Evolutionary conservation across 2,797 vertebrate genomes (phyloP).

Genomic region (Novumbra hubbsi): DNA sequence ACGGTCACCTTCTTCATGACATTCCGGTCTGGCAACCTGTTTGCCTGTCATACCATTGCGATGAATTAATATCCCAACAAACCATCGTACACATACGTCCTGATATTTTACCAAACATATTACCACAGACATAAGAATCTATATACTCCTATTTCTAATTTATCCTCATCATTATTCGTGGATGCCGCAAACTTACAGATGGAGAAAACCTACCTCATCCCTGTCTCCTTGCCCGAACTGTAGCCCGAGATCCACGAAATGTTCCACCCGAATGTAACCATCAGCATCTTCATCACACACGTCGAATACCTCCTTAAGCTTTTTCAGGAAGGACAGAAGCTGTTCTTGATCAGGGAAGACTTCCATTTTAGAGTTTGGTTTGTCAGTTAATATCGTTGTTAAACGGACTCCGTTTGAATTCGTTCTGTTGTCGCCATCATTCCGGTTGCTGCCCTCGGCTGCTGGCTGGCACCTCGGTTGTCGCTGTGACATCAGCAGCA

Average conservation of each 20-base stretch:
- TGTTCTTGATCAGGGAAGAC: conserved; percentile 66
- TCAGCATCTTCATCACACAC: conserved; percentile 82
- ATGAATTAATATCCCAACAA: background rate
- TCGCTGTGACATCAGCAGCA: conserved; percentile 47
- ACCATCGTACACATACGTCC: background rate
- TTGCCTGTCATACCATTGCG: background rate
- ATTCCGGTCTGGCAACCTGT: background rate
- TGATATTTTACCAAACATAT: background rate
- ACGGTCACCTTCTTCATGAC: background rate
- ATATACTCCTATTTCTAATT: background rate
- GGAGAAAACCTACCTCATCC: conserved; percentile 80
- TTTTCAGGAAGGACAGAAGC: conserved; percentile 68
- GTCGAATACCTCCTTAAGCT: conserved; percentile 83
- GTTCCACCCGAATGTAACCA: conserved; percentile 82
- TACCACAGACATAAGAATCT: background rate
- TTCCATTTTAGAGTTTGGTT: conserved; percentile 66
- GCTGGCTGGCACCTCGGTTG: conserved; percentile 29
- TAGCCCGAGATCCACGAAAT: conserved; percentile 75
- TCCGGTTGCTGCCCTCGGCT: conserved; percentile 16
- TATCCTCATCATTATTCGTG: background rate
- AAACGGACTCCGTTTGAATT: conserved; percentile 14
- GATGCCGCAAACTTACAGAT: background rate
- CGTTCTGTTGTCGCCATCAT: conserved; percentile 45
- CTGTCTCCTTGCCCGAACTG: conserved; percentile 82
- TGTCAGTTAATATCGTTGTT: conserved; percentile 9